Conservation (phyloP, 2,888 invertebrate genomes). For the Drosophila leonis region DNA sequence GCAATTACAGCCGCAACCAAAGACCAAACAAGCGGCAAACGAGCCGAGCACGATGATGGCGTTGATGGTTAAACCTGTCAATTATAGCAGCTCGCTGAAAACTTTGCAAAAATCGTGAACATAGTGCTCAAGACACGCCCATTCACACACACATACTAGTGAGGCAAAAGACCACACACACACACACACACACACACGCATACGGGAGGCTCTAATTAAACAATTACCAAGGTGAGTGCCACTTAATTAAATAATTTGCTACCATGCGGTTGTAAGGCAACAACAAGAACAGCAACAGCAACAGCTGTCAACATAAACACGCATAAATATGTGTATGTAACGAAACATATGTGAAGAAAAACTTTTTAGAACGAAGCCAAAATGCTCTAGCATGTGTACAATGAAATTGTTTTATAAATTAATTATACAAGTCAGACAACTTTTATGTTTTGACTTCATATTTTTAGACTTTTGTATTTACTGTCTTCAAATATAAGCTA, state of each 20-base stretch:
- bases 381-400: background rate
- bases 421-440: background rate
- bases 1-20: slow-evolving; percentile 63
- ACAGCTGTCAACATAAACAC: slow-evolving; percentile 37
- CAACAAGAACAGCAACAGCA: slow-evolving; percentile 44
- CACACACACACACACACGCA: slow-evolving; percentile 11
- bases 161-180: slow-evolving; percentile 3
- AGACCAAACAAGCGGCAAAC: slow-evolving; percentile 53
- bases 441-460: background rate
- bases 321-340: slow-evolving; percentile 4
- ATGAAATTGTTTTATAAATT: background rate
- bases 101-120: slow-evolving; percentile 54
- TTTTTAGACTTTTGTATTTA: background rate
- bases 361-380: slow-evolving; percentile 1
- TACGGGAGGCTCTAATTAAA: slow-evolving; percentile 66
- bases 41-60: slow-evolving; percentile 30
- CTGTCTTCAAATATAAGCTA: too few species aligned
- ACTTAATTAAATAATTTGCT: slow-evolving; percentile 80
- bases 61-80: slow-evolving; percentile 63
- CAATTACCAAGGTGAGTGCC: slow-evolving; percentile 78
- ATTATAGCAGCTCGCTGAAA: slow-evolving; percentile 72
- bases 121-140: slow-evolving; percentile 28
- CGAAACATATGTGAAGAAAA: background rate
- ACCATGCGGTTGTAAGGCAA: slow-evolving; percentile 61
- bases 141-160: background rate